phyloP scores from a whole-genome alignment of 2,113 vertebrate genomes.

The Phaethornis superciliosus region DNA sequence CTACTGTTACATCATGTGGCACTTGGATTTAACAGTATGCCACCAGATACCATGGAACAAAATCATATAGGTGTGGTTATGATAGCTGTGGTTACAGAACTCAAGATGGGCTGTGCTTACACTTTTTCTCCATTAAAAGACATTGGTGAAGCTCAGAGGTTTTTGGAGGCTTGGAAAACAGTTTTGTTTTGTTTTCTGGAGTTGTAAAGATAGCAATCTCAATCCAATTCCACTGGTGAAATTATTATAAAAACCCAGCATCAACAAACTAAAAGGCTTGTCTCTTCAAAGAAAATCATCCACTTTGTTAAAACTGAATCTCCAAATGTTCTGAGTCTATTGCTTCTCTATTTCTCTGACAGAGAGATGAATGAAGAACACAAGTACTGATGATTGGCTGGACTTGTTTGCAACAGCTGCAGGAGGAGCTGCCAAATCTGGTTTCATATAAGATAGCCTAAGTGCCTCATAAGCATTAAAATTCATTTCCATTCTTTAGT shows the following conservation, averaged over 20 bases:
- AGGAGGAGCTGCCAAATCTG: slow-evolving; percentile 60
- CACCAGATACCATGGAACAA: background rate
- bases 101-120: background rate
- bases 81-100: background rate
- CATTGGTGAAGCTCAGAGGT: background rate
- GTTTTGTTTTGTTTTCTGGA: slow-evolving; percentile 42
- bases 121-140: background rate
- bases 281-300: slow-evolving; percentile 65
- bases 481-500: slow-evolving; percentile 60
- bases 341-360: slow-evolving; percentile 50
- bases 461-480: slow-evolving; percentile 55
- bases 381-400: slow-evolving; percentile 67
- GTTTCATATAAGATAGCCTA: slow-evolving; percentile 59
- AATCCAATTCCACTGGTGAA: background rate
- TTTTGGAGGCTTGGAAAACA: background rate
- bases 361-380: slow-evolving; percentile 60
- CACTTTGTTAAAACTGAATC: slow-evolving; percentile 66
- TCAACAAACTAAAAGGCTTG: slow-evolving; percentile 40
- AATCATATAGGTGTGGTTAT: background rate
- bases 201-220: slow-evolving; percentile 39
- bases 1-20: background rate
- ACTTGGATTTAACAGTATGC: background rate
- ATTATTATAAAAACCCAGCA: slow-evolving; percentile 42
- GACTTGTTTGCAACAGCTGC: slow-evolving; percentile 71
- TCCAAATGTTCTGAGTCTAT: slow-evolving; percentile 51